Base-by-base conservation (phyloP, 2,797 vertebrate species). In the Psittacula derbiana region DNA sequence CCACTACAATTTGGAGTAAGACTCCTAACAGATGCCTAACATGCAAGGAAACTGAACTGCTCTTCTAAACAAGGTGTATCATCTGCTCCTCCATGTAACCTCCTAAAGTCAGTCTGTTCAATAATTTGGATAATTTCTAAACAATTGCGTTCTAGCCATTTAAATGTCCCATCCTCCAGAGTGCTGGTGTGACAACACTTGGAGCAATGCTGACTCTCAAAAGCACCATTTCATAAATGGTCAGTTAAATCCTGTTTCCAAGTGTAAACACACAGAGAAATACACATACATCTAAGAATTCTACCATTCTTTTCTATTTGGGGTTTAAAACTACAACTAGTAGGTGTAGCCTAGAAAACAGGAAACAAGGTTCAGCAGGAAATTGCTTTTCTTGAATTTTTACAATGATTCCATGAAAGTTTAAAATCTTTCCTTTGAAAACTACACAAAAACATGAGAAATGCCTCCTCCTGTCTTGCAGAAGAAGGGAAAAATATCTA, bases 291-390 rank as follows among this genome's bases (percentile, higher is more conserved):
- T 57, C 83, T 94, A 96, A 58, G 91, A 89, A 60, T 90, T 93
- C 81, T 93, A 91, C n/a, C 5, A 3, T 30, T 90, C 61, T 94
- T 91, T 73, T 91, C 92, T 82, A 73, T 36, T 92, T 92, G 62
- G 52, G 76, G 70, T 82, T 90, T 94, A 76, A 89, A 92, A 85
- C 94, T 88, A 94, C 38, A 83, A 75, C 73, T 52, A 79, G 3
- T 79, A 91, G 72, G 84, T 74, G 79, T 8, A 80, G 78, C 50
- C 93, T 94, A 92, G 92, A 61, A 86, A 91, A 84, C 66, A 97
- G 95, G 97, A 97, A 98, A 97, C 95, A 91, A 79, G 67, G 95
- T 97, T 97, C 97, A 98, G 96, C 97, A 97, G 97, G 97, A 97
- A 97, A 97, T 93, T 86, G 50, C 62, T 93, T 86, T 88, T 96